Conservation (phyloP, 1,140 invertebrate genomes). For the Monomorium pharaonis region DNA sequence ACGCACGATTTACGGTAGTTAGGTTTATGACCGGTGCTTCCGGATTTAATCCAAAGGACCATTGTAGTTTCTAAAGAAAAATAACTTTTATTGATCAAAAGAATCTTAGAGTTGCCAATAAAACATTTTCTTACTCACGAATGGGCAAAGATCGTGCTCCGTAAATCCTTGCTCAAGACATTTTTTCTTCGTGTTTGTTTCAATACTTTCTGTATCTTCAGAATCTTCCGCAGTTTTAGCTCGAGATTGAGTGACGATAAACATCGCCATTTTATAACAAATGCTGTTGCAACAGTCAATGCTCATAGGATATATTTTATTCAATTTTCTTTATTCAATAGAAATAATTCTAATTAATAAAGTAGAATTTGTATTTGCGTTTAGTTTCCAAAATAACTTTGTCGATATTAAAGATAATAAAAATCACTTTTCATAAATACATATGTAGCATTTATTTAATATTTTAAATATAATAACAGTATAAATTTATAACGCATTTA, state of each 20-base stretch:
- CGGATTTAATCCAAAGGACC: constrained; percentile 86
- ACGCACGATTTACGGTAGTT: constrained; percentile 79
- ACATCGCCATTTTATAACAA: constrained; percentile 40
- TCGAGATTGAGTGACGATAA: background rate
- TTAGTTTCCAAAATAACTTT: background rate
- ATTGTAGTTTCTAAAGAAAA: constrained; percentile 81
- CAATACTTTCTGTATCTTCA: background rate
- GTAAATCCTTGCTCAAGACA: background rate
- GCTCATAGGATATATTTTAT: background rate
- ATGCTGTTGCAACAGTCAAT: background rate
- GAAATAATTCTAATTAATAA: background rate
- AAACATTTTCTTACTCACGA: constrained; percentile 38
- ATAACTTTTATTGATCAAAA: background rate
- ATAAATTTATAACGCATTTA: background rate
- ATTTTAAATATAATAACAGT: background rate
- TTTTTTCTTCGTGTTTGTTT: background rate
- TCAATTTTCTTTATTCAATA: too few species aligned
- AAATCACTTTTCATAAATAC: background rate
- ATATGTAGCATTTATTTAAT: background rate
- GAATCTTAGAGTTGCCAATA: background rate
- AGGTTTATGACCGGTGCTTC: constrained; percentile 85
- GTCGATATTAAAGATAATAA: background rate
- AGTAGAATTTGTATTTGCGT: background rate
- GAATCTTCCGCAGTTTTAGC: background rate
- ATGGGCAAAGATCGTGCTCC: constrained; percentile 46